Percentiles rank a stretch among this genome's conserved stretches.
Conservation (phyloP, 2,797 vertebrate species). For the Coreius guichenoti region DNA sequence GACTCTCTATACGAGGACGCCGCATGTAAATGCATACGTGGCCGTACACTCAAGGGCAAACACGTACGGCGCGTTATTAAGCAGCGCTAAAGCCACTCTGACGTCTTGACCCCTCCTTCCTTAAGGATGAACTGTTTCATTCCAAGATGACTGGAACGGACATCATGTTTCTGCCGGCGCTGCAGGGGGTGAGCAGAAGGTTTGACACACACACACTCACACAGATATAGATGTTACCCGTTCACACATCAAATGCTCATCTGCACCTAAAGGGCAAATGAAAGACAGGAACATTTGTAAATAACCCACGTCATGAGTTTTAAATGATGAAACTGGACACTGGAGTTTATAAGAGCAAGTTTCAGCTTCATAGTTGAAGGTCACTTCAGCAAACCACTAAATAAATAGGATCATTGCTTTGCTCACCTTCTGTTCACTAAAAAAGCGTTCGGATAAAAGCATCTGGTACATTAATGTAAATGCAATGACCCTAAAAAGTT, state of each 20-base stretch:
- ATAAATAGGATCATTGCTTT: background rate
- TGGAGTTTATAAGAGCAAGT: background rate
- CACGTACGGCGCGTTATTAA: background rate
- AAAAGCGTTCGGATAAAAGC: background rate
- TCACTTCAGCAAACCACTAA: background rate
- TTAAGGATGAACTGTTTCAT: conserved; percentile 13
- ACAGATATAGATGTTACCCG: background rate
- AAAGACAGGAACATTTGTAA: conserved; percentile 27
- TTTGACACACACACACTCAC: background rate
- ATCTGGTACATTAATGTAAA: background rate
- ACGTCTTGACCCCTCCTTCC: background rate
- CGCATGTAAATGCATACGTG: conserved; percentile 6
- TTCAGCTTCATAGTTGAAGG: conserved; percentile 5
- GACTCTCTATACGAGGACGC: conserved; percentile 13
- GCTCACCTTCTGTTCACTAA: background rate
- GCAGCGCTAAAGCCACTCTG: background rate
- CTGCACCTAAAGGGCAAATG: conserved; percentile 17
- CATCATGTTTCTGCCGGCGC: conserved; percentile 24
- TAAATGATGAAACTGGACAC: conserved; percentile 4
- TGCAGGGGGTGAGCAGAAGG: conserved; percentile 43
- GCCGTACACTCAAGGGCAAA: background rate
- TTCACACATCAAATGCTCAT: background rate
- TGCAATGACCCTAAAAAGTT: background rate
- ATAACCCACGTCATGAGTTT: background rate
- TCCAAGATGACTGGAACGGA: conserved; percentile 18